These are phyloP conservation scores for Gorsachius goisagi DNA, from an alignment of 2,113 vertebrate species.

Conservation along the genomic window DNA sequence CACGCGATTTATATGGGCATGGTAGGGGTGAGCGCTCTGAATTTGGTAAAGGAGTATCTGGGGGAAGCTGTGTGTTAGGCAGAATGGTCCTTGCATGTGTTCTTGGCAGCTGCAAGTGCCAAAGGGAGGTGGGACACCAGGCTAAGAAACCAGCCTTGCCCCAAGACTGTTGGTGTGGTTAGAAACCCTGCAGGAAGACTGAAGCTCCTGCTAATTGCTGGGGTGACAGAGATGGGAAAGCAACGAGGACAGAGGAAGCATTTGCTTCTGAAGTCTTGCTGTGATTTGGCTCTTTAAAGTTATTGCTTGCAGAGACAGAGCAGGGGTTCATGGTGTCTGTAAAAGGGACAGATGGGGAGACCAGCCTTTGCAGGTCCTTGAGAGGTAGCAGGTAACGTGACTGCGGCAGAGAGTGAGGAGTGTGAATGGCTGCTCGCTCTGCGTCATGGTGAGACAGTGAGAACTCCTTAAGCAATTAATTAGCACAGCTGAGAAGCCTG, in stretches of 20 bases:
- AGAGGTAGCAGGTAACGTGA: neutral
- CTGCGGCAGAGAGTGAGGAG: slow-evolving; percentile 3
- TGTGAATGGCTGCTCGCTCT: slow-evolving; percentile 1
- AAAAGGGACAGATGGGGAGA: neutral
- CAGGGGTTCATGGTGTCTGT: neutral
- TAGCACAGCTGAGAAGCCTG: slow-evolving; percentile 56
- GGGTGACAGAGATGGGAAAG: neutral
- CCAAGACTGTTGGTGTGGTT: neutral
- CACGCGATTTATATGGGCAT: neutral
- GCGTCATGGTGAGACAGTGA: neutral
- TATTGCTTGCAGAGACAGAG: fast-evolving
- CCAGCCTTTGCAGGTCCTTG: neutral
- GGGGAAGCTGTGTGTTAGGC: neutral
- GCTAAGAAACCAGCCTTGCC: neutral
- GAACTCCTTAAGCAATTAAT: slow-evolving; percentile 67
- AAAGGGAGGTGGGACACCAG: neutral
- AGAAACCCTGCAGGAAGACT: neutral
- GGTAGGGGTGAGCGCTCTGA: neutral
- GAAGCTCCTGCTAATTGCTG: neutral
- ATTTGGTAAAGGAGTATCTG: neutral
- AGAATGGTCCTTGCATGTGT: neutral
- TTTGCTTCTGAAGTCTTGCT: neutral
- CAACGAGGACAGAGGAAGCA: neutral
- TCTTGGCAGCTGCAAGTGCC: neutral
- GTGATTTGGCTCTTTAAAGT: neutral